Evolutionary conservation across 2,888 invertebrate genomes (phyloP).

Genomic region (Temnothorax ravouxi): DNA sequence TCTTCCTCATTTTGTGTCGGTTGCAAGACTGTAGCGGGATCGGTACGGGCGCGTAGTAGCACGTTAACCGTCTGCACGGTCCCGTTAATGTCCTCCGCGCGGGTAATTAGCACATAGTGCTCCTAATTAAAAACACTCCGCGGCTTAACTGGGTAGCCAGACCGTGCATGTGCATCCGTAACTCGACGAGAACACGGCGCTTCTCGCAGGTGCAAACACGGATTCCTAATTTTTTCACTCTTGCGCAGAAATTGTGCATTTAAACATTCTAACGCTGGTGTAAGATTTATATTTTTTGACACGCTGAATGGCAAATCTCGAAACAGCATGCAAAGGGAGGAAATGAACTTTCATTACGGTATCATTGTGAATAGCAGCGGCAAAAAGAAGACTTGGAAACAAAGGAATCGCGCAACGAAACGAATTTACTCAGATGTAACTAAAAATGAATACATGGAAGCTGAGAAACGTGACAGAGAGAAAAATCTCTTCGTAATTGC

Average conservation of each 20-base stretch:
- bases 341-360: conserved; percentile 27
- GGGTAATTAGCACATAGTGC: conserved; percentile 76
- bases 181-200: conserved; percentile 20
- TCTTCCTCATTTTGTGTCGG: conserved; percentile 34
- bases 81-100: conserved; percentile 73
- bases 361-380: conserved; percentile 24
- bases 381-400: background rate
- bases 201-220: conserved; percentile 33
- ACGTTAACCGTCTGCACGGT: conserved; percentile 63
- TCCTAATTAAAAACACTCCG: conserved; percentile 76
- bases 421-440: conserved; percentile 33
- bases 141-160: conserved; percentile 55
- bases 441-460: conserved; percentile 36
- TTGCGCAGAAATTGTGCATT: background rate
- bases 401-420: conserved; percentile 17
- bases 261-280: background rate
- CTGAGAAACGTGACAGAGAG: conserved; percentile 28
- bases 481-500: conserved; percentile 52
- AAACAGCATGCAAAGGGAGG: background rate
- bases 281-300: background rate
- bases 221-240: conserved; percentile 13
- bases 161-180: conserved; percentile 38
- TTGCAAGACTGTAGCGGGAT: conserved; percentile 53
- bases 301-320: background rate
- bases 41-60: conserved; percentile 50